These are phyloP conservation scores for Athalia circularis DNA, from an alignment of 2,888 invertebrate genomes.

Conservation along the genomic window DNA sequence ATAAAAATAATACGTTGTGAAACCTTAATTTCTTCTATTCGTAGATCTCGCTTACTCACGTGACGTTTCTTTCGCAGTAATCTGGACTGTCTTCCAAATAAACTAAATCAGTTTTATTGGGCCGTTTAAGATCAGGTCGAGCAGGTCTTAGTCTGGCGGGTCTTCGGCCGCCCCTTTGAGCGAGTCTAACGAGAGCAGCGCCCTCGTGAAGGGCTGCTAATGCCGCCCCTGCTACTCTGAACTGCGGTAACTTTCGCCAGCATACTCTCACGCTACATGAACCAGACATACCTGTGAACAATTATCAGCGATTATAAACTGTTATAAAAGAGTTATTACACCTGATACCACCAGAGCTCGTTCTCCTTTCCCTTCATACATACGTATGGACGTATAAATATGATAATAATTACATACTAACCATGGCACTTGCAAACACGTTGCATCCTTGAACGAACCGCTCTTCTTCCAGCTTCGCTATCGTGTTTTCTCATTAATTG, in stretches of 20 bases:
- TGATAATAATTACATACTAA: constrained; percentile 49
- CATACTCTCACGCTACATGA: constrained; percentile 94
- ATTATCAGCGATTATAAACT: not conserved
- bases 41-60: constrained; percentile 77
- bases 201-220: constrained; percentile 90
- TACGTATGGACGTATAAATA: too few species aligned
- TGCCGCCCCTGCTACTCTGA: constrained; percentile 86
- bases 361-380: too few species aligned
- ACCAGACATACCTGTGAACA: constrained; percentile 82
- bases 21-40: not conserved
- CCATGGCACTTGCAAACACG: constrained; percentile 95
- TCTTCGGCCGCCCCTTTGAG: constrained; percentile 78
- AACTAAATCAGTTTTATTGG: constrained; percentile 92
- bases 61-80: constrained; percentile 90
- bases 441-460: constrained; percentile 86
- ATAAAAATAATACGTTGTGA: too few species aligned
- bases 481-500: constrained; percentile 92
- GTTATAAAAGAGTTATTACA: too few species aligned
- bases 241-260: constrained; percentile 89
- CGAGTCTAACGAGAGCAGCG: constrained; percentile 85
- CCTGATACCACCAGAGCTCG: too few species aligned
- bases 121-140: constrained; percentile 87
- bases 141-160: constrained; percentile 84
- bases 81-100: constrained; percentile 94
- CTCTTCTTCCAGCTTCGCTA: constrained; percentile 92